Conservation (phyloP, 64 coral and sea anemone species). For the Montipora sp. region DNA sequence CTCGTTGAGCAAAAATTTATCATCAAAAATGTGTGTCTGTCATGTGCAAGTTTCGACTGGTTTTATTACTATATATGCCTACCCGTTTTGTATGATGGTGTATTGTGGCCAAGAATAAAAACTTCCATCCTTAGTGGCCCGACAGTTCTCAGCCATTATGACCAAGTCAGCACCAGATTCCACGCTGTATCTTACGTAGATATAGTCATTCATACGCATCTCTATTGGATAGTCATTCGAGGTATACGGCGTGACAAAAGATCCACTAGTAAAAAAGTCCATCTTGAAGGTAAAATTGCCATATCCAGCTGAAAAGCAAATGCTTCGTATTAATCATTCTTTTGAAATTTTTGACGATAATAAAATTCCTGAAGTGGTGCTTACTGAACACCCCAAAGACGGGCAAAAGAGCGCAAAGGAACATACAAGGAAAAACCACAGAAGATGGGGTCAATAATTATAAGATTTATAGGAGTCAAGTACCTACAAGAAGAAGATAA, state of each 20-base stretch:
- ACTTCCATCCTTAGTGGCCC: background rate
- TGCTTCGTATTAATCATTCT: too few species aligned
- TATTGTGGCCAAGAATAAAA: conserved; percentile 32
- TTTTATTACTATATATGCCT: background rate
- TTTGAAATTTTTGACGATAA: too few species aligned
- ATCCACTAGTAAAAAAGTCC: conserved; percentile 20
- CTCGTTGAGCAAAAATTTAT: background rate
- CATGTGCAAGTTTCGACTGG: background rate
- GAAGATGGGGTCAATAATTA: too few species aligned
- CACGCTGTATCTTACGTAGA: conserved; percentile 32
- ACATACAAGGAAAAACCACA: too few species aligned
- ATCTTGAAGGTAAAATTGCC: conserved; percentile 40
- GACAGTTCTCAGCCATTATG: conserved; percentile 36
- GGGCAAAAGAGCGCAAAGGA: too few species aligned
- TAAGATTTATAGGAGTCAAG: too few species aligned
- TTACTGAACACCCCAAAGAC: background rate
- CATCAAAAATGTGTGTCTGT: background rate
- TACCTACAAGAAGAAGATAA: too few species aligned
- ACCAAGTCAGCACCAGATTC: conserved; percentile 40
- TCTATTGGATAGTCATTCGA: background rate
- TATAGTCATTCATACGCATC: background rate
- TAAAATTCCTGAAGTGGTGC: too few species aligned
- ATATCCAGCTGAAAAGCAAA: background rate
- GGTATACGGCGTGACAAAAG: background rate
- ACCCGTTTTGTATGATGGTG: conserved; percentile 35